Conservation (phyloP, 2,888 invertebrate genomes). For the Gastrophysa polygoni region DNA sequence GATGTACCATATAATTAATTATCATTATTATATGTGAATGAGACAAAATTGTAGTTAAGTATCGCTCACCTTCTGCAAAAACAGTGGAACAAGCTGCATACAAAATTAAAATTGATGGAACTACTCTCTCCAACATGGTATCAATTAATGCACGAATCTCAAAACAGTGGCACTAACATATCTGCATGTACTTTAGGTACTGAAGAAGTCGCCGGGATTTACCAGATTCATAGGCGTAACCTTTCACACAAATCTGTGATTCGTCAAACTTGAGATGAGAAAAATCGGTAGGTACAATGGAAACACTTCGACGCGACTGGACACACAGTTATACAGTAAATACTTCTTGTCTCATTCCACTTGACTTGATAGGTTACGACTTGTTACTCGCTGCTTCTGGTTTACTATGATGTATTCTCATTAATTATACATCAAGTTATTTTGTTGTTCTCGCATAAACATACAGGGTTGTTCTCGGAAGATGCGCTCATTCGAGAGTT, state of each 20-base stretch:
- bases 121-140: slow-evolving; percentile 16
- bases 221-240: not conserved
- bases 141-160: not conserved
- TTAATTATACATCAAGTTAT: slow-evolving; percentile 26
- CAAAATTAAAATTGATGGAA: slow-evolving; percentile 24
- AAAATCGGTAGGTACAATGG: not conserved
- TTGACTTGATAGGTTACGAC: not conserved
- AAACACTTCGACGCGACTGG: not conserved
- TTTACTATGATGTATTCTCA: slow-evolving; percentile 14
- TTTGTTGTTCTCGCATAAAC: slow-evolving; percentile 13
- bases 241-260: not conserved
- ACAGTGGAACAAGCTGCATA: slow-evolving; percentile 25
- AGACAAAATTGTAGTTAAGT: not conserved
- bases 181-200: not conserved
- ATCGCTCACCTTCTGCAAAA: slow-evolving; percentile 36
- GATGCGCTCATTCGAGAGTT: no score
- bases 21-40: not conserved
- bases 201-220: not conserved
- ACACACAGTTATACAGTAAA: not conserved
- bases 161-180: not conserved
- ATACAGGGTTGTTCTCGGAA: not conserved
- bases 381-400: slow-evolving; percentile 8
- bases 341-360: not conserved
- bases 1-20: no score
- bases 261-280: not conserved